These are phyloP conservation scores for Elaphurus davidianus DNA, from an alignment of 2,113 vertebrate genomes.

Conservation along the genomic window DNA sequence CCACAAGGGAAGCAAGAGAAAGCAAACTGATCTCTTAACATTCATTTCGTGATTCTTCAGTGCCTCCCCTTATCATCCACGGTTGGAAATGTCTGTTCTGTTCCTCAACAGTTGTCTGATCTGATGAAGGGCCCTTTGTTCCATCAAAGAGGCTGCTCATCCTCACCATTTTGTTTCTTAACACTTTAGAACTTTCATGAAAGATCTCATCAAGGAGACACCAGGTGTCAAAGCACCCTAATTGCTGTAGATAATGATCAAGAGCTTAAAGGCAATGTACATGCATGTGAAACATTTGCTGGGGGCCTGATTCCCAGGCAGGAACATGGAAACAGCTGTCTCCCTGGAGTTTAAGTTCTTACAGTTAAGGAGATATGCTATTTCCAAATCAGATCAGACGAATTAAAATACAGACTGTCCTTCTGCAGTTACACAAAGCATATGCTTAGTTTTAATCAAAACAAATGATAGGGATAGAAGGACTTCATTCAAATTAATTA, in stretches of 20 bases:
- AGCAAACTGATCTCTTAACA: neutral
- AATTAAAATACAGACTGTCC: conserved; percentile 37
- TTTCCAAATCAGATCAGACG: conserved; percentile 44
- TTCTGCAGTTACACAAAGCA: conserved; percentile 50
- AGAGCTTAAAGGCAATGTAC: conserved; percentile 23
- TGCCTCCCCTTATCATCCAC: neutral
- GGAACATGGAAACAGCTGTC: conserved; percentile 43
- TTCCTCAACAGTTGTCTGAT: neutral
- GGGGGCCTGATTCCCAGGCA: conserved; percentile 37
- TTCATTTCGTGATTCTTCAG: neutral
- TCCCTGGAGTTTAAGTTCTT: conserved; percentile 16
- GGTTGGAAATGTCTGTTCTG: neutral
- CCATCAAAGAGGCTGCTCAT: neutral
- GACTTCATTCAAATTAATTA: neutral
- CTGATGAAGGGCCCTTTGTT: conserved; percentile 24
- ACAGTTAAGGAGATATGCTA: neutral
- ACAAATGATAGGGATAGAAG: neutral
- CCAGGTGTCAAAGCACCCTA: conserved; percentile 26
- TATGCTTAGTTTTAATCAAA: conserved; percentile 34
- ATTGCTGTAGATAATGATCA: conserved; percentile 39
- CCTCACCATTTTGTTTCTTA: conserved; percentile 46
- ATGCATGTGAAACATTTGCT: conserved; percentile 31
- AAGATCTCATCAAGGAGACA: conserved; percentile 61
- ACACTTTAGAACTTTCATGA: conserved; percentile 49
- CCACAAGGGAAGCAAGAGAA: neutral